Base-by-base conservation (phyloP, 1,140 invertebrate genomes). In the Ganaspis sp. region DNA sequence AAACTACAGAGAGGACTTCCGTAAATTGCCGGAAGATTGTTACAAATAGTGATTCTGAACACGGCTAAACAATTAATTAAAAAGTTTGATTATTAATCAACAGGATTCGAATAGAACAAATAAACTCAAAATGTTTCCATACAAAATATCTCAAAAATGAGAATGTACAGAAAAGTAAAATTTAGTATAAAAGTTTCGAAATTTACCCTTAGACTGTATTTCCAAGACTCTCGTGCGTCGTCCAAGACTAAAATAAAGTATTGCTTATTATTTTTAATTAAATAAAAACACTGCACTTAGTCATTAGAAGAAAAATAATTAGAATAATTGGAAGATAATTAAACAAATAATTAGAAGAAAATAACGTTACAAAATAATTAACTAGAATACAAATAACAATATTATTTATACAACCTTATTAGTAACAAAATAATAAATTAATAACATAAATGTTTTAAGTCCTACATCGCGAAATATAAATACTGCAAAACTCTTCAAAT, bases 211-310 rank as follows among this genome's bases (percentile, higher is more conserved):
- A 98, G 90, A 84, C 94, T 97, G 87, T 97, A 99, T 88, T 97
- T 98, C 95, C 96, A 98, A 49, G 95, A 95, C 89, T 98, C 97
- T 11, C 96, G 96, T 26, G 94, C 94, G 91, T 98, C 97, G 87
- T 98, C 97, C 72, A 95, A 94, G 74, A 94, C 94, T 94, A 81
- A 79, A 40, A 42, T 1, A 70, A 38, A 70, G 4, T 19, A 40
- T 38, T 26, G 9, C 4, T 64, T n/a, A 21, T 26, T 11, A 4
- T 11, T 49, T 0, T n/a, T 49, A 17, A 49, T 5, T 17, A 8
- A 49, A 49, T 17, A 49, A 49, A n/a, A 17, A 17, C 45, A 49
- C n/a, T 49, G 15, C n/a, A n/a, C n/a, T n/a, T n/a, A n/a, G n/a
- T n/a, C n/a, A n/a, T n/a, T n/a, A n/a, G n/a, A n/a, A n/a, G n/a